These are phyloP conservation scores for Mycteria americana DNA, from an alignment of 2,797 vertebrate species.

Conservation along the genomic window DNA sequence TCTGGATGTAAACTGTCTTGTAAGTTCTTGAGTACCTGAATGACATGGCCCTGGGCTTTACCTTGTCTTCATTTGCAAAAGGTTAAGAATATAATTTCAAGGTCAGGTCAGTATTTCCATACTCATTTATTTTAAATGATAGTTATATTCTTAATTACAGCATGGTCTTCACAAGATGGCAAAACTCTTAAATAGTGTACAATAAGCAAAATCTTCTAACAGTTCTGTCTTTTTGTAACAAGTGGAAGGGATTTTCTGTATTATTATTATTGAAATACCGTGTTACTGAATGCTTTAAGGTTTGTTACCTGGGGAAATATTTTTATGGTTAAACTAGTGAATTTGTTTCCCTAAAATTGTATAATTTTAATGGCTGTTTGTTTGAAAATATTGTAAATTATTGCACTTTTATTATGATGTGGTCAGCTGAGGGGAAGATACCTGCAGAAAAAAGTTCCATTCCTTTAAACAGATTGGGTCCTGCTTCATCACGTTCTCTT, in stretches of 20 bases:
- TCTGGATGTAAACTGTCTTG: slow-evolving; percentile 11
- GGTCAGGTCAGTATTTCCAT: slow-evolving; percentile 9
- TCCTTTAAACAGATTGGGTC: slow-evolving; percentile 4
- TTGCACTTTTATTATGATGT: slow-evolving; percentile 66
- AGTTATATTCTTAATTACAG: neutral
- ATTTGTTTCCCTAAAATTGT: slow-evolving; percentile 26
- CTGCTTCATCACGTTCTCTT: neutral
- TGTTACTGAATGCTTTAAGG: slow-evolving; percentile 39
- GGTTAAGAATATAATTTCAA: neutral
- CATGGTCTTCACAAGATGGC: neutral
- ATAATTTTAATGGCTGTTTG: slow-evolving; percentile 57
- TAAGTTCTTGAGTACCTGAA: neutral
- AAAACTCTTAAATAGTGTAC: neutral
- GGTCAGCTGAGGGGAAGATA: slow-evolving; percentile 46
- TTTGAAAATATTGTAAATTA: slow-evolving; percentile 65
- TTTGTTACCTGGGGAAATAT: slow-evolving; percentile 35
- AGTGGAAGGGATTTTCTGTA: slow-evolving; percentile 27
- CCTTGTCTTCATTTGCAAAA: neutral
- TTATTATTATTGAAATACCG: slow-evolving; percentile 48
- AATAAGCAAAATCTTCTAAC: slow-evolving; percentile 10
- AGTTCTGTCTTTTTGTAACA: slow-evolving; percentile 52
- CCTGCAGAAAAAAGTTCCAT: slow-evolving; percentile 41
- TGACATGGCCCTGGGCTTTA: neutral
- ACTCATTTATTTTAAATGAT: neutral
- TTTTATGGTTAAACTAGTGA: slow-evolving; percentile 62